Evolutionary conservation across 2,888 invertebrate genomes (phyloP).

Genomic region (Camptogramma bilineatum): DNA sequence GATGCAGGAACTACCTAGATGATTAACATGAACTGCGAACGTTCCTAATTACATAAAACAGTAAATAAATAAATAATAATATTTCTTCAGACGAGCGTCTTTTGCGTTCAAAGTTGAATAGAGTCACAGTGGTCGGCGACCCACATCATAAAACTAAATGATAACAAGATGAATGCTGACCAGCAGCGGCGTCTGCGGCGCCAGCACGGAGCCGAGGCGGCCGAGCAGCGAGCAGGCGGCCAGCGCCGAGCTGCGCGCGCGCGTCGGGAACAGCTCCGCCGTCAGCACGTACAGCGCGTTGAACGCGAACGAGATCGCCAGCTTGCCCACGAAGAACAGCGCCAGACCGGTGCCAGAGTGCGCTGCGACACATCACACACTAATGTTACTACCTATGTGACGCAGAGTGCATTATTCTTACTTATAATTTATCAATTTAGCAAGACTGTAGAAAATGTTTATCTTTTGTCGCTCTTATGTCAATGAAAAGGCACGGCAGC

Average conservation of each 20-base stretch:
- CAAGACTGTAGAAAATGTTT: no score
- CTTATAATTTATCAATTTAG: no score
- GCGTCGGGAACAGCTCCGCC: conserved; percentile 90
- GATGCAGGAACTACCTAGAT: no score
- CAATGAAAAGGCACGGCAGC: no score
- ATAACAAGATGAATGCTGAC: conserved; percentile 59
- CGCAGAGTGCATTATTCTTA: no score
- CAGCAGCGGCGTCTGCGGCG: conserved; percentile 89
- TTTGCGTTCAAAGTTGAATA: no score
- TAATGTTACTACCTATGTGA: background rate
- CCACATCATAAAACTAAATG: background rate
- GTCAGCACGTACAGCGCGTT: conserved; percentile 89
- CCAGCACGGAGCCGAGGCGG: conserved; percentile 88
- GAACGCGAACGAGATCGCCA: conserved; percentile 88
- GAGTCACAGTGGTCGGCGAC: background rate
- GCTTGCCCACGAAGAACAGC: conserved; percentile 87
- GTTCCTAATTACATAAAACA: no score
- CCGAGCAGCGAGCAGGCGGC: conserved; percentile 89
- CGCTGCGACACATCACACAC: conserved; percentile 44
- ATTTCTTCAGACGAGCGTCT: no score
- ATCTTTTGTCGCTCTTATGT: no score
- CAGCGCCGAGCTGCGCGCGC: conserved; percentile 87
- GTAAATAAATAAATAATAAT: no score
- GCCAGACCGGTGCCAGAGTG: conserved; percentile 63
- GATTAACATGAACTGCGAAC: no score